A percentile compares a stretch with the other conserved stretches of the same genome.
phyloP scores from a whole-genome alignment of 2,888 invertebrate species.

The Serripes groenlandicus region DNA sequence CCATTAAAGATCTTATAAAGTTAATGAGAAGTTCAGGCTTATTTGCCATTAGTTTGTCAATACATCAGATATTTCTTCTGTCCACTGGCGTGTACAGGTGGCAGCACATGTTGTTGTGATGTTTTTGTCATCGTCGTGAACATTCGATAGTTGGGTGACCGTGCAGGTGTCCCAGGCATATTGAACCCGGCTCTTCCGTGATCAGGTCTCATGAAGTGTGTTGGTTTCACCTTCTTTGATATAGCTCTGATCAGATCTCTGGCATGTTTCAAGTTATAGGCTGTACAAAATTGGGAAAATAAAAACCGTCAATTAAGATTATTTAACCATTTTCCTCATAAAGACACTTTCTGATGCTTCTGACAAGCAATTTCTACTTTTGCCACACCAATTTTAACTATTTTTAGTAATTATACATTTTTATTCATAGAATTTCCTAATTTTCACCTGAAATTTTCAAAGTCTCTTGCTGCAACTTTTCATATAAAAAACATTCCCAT shows the following conservation, averaged over 20 bases:
- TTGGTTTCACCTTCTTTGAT: conserved; percentile 82
- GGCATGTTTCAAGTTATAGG: conserved; percentile 85
- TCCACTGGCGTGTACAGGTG: conserved; percentile 7
- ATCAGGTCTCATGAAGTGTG: conserved; percentile 49
- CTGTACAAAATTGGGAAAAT: conserved; percentile 68
- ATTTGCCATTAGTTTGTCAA: background rate
- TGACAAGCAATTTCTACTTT: too few species aligned
- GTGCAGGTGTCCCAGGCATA: conserved; percentile 16
- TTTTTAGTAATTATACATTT: too few species aligned
- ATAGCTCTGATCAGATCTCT: conserved; percentile 85
- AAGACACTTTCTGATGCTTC: background rate
- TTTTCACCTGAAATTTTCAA: too few species aligned
- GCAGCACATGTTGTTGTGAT: conserved; percentile 11
- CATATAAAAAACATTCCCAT: too few species aligned
- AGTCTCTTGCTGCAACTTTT: too few species aligned
- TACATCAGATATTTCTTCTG: conserved; percentile 16
- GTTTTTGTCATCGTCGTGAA: conserved; percentile 14
- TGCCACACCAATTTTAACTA: too few species aligned
- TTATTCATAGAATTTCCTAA: too few species aligned
- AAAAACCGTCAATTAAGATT: too few species aligned
- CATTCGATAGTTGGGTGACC: conserved; percentile 27
- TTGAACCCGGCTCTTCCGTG: conserved; percentile 54
- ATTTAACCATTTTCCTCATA: background rate
- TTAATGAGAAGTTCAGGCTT: background rate
- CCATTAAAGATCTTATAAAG: background rate